Percentiles rank a stretch among this genome's conserved stretches.
Conservation (phyloP, 2,797 vertebrate genomes). For the Lemur catta region DNA sequence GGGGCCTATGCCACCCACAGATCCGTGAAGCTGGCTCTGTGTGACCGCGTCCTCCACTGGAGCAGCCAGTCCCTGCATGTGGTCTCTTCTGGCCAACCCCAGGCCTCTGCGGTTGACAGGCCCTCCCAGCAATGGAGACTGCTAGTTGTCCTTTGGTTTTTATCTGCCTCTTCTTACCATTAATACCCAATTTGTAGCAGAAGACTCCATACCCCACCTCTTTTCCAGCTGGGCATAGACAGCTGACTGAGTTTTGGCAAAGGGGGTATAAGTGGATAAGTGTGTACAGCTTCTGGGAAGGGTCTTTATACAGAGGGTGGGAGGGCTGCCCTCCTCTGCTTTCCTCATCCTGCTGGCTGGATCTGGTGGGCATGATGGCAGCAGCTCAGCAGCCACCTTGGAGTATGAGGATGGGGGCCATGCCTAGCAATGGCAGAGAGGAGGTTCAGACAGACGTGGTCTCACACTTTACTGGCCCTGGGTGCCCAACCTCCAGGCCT, state of each 20-base stretch:
- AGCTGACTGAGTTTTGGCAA: not conserved
- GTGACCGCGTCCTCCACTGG: not conserved
- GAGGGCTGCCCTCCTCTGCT: not conserved
- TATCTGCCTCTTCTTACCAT: not conserved
- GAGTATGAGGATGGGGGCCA: not conserved
- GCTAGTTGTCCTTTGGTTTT: not conserved
- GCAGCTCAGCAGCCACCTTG: not conserved
- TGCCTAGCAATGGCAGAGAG: not conserved
- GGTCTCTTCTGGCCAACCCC: not conserved
- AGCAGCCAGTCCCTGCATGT: not conserved
- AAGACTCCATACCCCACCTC: not conserved
- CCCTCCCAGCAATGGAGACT: not conserved
- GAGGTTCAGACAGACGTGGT: not conserved
- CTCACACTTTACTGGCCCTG: not conserved
- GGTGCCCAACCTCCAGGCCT: not conserved
- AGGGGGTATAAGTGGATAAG: not conserved
- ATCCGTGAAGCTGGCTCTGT: not conserved
- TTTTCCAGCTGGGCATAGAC: not conserved
- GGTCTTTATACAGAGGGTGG: not conserved
- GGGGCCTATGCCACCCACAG: not conserved
- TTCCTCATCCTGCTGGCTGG: not conserved
- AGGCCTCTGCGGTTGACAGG: not conserved
- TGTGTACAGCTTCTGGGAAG: not conserved
- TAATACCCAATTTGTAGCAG: not conserved
- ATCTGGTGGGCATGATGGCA: not conserved